Evolutionary conservation across 2,113 vertebrate species (phyloP).

Genomic region (Geococcyx californianus): DNA sequence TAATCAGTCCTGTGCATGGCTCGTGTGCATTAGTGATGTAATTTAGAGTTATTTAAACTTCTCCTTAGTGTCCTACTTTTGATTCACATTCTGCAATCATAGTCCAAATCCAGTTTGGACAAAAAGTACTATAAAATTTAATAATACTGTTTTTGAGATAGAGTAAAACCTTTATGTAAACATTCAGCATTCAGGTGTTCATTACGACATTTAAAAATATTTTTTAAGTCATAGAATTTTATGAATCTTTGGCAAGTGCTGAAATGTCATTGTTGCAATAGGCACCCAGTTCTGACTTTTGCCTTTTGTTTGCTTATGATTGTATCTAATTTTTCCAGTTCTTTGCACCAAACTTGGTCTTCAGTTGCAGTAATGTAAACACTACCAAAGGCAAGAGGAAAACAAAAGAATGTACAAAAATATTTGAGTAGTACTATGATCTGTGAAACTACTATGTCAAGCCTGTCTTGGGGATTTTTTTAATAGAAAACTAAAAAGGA

Average conservation of each 20-base stretch:
- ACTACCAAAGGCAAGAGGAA: background rate
- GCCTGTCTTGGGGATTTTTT: background rate
- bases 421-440: background rate
- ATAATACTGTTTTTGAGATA: background rate
- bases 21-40: background rate
- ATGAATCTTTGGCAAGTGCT: background rate
- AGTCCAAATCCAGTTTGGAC: background rate
- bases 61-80: background rate
- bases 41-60: background rate
- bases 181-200: background rate
- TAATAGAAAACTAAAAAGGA: background rate
- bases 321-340: background rate
- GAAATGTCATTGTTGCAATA: background rate
- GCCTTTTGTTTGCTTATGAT: background rate
- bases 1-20: background rate
- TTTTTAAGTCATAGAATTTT: background rate
- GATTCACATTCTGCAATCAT: background rate
- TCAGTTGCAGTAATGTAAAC: background rate
- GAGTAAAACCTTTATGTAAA: background rate
- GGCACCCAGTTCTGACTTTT: background rate
- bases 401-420: background rate
- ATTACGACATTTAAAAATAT: background rate
- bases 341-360: background rate
- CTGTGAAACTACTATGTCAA: background rate
- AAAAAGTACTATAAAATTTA: background rate